These are phyloP conservation scores for Sander vitreus DNA, from an alignment of 2,113 vertebrate species.

Conservation along the genomic window DNA sequence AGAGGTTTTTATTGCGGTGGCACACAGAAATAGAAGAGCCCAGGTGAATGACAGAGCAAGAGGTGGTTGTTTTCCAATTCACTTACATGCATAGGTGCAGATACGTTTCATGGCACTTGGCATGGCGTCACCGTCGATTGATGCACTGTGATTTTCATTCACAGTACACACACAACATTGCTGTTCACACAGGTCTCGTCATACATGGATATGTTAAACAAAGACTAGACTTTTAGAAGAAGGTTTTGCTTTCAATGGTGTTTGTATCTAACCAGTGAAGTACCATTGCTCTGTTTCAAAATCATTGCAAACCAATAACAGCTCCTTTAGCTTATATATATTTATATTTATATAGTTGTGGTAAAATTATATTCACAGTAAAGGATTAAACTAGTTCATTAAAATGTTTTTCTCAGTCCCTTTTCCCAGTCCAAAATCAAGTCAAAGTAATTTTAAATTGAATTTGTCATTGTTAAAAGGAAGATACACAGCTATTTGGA, in stretches of 20 bases:
- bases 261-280: not conserved
- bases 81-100: constrained; percentile 43
- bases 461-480: not conserved
- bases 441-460: not conserved
- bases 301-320: not conserved
- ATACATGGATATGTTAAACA: not conserved
- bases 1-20: constrained; percentile 65
- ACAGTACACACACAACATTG: not conserved
- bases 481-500: not conserved
- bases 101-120: constrained; percentile 35
- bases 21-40: constrained; percentile 53
- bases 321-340: not conserved
- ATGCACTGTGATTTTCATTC: constrained; percentile 36
- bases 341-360: not conserved
- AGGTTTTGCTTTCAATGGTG: not conserved
- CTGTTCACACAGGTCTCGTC: not conserved
- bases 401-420: not conserved
- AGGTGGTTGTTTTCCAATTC: constrained; percentile 60
- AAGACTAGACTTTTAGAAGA: not conserved
- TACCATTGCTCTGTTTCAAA: not conserved
- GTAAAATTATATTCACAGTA: not conserved
- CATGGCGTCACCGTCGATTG: constrained; percentile 24
- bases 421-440: not conserved
- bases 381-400: not conserved
- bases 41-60: constrained; percentile 54